A percentile compares a stretch with the other conserved stretches of the same genome.
These are phyloP conservation scores for Aphidius ervi DNA, from an alignment of 1,140 invertebrate species.

Conservation along the genomic window DNA sequence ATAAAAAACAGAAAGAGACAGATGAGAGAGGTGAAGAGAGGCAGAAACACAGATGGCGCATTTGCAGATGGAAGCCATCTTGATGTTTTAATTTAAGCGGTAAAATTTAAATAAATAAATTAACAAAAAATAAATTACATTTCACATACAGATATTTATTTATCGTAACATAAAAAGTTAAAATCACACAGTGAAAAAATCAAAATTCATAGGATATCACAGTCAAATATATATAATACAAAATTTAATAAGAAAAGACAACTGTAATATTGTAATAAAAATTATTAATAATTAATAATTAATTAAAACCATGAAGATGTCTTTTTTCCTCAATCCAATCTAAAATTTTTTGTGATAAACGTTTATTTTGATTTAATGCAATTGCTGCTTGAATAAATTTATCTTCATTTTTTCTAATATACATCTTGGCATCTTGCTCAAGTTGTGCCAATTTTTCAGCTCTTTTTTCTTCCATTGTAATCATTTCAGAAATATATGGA, in stretches of 20 bases:
- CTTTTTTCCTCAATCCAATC: conserved; percentile 53
- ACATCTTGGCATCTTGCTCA: conserved; percentile 67
- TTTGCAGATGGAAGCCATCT: not conserved
- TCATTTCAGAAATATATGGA: conserved; percentile 79
- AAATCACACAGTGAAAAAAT: not conserved
- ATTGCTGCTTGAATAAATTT: conserved; percentile 62
- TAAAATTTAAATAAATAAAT: too few species aligned
- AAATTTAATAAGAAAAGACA: not conserved
- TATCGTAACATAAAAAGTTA: too few species aligned
- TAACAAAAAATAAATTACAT: too few species aligned
- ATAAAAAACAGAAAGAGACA: not conserved
- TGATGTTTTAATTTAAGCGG: too few species aligned
- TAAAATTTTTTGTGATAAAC: conserved; percentile 41
- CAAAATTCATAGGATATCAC: conserved; percentile 10
- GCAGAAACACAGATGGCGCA: not conserved
- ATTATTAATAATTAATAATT: not conserved
- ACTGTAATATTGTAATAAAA: not conserved
- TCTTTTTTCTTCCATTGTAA: conserved; percentile 79
- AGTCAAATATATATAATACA: not conserved
- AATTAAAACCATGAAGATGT: conserved; percentile 36
- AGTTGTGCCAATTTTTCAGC: conserved; percentile 62
- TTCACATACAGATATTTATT: too few species aligned
- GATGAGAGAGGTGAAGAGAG: too few species aligned
- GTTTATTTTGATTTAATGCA: conserved; percentile 50
- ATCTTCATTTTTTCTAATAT: conserved; percentile 72